These are phyloP conservation scores for Orchestes rusci DNA, from an alignment of 2,888 invertebrate species.

Conservation along the genomic window DNA sequence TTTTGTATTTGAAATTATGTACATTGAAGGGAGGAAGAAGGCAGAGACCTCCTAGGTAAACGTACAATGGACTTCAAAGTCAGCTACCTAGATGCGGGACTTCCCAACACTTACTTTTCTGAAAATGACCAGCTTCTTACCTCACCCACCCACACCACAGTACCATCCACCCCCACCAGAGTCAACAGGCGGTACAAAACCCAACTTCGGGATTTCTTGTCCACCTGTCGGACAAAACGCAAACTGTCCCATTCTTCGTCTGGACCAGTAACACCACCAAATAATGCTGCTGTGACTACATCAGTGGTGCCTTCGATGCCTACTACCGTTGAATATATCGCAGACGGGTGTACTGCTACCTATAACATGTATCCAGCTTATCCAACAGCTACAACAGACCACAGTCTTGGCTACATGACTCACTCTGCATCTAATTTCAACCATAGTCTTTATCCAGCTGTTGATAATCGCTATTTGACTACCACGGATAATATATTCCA, in stretches of 20 bases:
- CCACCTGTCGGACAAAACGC: conserved; percentile 66
- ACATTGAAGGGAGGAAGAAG: conserved; percentile 88
- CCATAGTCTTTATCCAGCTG: conserved; percentile 51
- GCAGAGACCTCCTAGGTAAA: conserved; percentile 92
- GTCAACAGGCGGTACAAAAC: conserved; percentile 85
- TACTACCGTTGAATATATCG: conserved; percentile 55
- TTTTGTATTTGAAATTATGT: conserved; percentile 33
- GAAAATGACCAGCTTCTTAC: conserved; percentile 72
- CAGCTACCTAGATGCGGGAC: conserved; percentile 90
- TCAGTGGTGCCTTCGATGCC: conserved; percentile 50
- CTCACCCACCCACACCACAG: conserved; percentile 44
- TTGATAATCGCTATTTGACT: conserved; percentile 59
- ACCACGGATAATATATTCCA: conserved; percentile 81
- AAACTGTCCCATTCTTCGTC: conserved; percentile 40
- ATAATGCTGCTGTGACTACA: conserved; percentile 42
- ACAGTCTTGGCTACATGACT: conserved; percentile 57
- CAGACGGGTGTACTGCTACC: conserved; percentile 59
- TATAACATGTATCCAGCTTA: conserved; percentile 56
- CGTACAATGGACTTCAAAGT: conserved; percentile 99
- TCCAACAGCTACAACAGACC: conserved; percentile 59
- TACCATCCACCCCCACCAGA: conserved; percentile 54
- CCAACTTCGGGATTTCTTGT: conserved; percentile 85
- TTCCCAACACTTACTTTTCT: conserved; percentile 85
- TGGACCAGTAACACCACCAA: conserved; percentile 42
- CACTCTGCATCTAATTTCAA: conserved; percentile 57